Percentiles rank a stretch among this genome's conserved stretches.
Evolutionary conservation across 2,888 invertebrate genomes (phyloP).

Genomic region (Odiellus spinosus): DNA sequence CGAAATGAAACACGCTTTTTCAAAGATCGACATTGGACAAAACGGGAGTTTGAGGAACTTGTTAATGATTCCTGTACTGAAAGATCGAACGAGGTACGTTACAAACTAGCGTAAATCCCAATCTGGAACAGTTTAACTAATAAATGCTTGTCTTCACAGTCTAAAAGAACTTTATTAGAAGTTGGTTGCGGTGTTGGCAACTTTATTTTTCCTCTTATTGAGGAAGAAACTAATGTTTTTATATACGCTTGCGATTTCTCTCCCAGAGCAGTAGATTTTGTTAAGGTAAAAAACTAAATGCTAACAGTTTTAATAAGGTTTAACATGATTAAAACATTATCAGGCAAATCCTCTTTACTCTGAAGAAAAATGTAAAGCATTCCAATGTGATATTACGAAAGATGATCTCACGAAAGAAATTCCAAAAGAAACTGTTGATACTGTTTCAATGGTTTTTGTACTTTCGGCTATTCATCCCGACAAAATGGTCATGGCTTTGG

Average conservation of each 20-base stretch:
- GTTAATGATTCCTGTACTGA: slow-evolving; percentile 29
- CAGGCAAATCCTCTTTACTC: slow-evolving; percentile 43
- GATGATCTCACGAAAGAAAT: slow-evolving; percentile 44
- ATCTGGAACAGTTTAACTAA: no score
- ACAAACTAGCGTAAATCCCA: no score
- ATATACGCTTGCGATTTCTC: slow-evolving; percentile 87
- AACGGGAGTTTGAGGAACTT: slow-evolving; percentile 76
- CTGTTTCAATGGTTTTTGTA: slow-evolving; percentile 83
- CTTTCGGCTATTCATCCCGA: slow-evolving; percentile 83
- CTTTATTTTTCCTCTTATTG: slow-evolving; percentile 75
- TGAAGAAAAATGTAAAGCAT: slow-evolving; percentile 48
- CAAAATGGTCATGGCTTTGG: slow-evolving; percentile 44
- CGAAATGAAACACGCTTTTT: slow-evolving; percentile 84
- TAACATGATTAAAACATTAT: no score
- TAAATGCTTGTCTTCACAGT: slow-evolving; percentile 20
- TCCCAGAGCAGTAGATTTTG: slow-evolving; percentile 69
- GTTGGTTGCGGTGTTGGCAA: slow-evolving; percentile 96
- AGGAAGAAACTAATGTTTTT: slow-evolving; percentile 49
- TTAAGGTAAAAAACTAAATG: slow-evolving; percentile 46
- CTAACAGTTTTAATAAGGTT: no score
- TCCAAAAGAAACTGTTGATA: slow-evolving; percentile 41
- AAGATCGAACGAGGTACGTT: slow-evolving; percentile 20
- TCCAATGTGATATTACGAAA: slow-evolving; percentile 68
- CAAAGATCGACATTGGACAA: slow-evolving; percentile 92
- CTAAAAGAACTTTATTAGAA: slow-evolving; percentile 42